phyloP scores from a whole-genome alignment of 2,113 vertebrate genomes.

The Himantopus leucocephalus region DNA sequence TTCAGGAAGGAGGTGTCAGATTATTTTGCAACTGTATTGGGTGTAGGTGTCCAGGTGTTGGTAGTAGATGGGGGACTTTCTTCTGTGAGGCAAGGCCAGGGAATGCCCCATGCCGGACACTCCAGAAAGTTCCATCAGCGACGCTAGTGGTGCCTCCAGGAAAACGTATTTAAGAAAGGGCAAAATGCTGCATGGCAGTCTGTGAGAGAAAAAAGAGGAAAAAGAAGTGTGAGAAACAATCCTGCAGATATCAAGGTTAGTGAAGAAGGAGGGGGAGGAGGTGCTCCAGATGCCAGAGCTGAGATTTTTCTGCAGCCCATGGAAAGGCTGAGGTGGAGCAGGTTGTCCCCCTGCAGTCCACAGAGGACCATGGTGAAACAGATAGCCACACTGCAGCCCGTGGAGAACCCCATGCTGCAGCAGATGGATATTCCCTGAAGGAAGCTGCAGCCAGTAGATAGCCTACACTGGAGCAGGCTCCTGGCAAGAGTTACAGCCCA shows the following conservation, averaged over 20 bases:
- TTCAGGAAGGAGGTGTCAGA: neutral
- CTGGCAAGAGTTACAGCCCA: neutral
- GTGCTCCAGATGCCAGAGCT: neutral
- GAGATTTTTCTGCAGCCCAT: neutral
- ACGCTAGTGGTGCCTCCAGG: neutral
- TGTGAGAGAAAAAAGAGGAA: neutral
- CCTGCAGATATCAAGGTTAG: neutral
- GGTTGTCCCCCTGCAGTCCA: neutral
- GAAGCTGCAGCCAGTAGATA: neutral
- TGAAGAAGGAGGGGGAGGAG: neutral
- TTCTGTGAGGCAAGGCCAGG: neutral
- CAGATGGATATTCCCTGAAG: neutral
- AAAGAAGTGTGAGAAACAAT: neutral
- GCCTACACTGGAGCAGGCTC: neutral
- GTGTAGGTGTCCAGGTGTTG: neutral
- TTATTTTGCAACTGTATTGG: neutral
- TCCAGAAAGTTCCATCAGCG: neutral
- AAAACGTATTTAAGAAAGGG: neutral
- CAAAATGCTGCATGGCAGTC: neutral
- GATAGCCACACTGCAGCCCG: neutral
- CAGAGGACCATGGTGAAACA: neutral
- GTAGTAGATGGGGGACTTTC: accelerated
- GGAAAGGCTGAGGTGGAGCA: neutral
- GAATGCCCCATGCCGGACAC: neutral
- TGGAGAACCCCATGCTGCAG: neutral